These are phyloP conservation scores for Cavia aperea DNA, from an alignment of 2,113 vertebrate species.

Conservation along the genomic window DNA sequence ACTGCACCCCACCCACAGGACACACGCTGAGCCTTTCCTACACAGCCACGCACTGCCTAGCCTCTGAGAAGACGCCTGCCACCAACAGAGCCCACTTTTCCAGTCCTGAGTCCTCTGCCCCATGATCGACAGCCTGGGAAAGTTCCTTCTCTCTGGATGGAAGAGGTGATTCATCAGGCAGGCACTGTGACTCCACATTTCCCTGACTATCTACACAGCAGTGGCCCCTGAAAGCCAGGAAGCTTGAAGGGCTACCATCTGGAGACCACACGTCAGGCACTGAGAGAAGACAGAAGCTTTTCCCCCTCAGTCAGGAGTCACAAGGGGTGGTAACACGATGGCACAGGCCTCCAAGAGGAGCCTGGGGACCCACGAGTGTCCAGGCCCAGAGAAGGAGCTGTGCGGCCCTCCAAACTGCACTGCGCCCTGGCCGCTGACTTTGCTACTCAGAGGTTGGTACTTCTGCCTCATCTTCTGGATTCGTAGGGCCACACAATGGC, in stretches of 20 bases:
- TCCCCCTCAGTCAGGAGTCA: neutral
- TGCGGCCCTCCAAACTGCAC: too few relatives aligned
- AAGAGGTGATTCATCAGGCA: conserved; percentile 21
- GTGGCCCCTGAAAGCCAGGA: neutral
- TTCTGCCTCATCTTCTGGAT: conserved; percentile 83
- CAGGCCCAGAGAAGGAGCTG: neutral
- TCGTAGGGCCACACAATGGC: conserved; percentile 84
- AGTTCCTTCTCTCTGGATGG: neutral
- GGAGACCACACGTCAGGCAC: neutral
- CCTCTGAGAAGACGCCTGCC: neutral
- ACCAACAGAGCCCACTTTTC: neutral
- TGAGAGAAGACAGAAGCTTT: neutral
- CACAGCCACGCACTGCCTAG: fast-evolving
- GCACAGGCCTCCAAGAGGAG: neutral
- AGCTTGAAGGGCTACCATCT: fast-evolving
- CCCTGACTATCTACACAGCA: neutral
- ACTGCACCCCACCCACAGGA: fast-evolving
- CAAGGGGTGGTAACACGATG: fast-evolving
- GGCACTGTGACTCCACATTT: fast-evolving
- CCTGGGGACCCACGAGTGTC: too few relatives aligned
- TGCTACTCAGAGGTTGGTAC: conserved; percentile 49
- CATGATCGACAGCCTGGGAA: neutral
- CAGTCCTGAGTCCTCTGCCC: neutral
- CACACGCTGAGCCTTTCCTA: neutral
- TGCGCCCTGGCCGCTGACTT: neutral